Percentiles rank a stretch among this genome's conserved stretches.
phyloP scores from a whole-genome alignment of 2,797 vertebrate species.

The Argyrosomus regius region DNA sequence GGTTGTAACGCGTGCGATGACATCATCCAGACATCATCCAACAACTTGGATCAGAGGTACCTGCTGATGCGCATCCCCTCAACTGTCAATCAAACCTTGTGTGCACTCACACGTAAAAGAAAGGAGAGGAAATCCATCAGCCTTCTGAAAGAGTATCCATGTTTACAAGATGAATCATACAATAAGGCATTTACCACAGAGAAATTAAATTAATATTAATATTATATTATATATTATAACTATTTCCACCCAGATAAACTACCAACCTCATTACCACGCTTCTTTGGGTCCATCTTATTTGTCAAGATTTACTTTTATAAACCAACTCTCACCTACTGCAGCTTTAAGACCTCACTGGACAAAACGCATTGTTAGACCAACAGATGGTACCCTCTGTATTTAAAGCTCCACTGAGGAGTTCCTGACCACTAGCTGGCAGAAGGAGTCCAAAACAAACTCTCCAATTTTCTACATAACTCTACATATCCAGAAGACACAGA shows the following conservation, averaged over 20 bases:
- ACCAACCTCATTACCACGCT: no score
- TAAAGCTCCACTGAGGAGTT: neutral
- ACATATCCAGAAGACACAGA: neutral
- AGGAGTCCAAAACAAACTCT: neutral
- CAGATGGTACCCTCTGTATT: neutral
- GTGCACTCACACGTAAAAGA: neutral
- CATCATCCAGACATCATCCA: slow-evolving; percentile 60
- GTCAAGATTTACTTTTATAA: no score
- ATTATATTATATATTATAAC: no score
- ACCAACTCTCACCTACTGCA: no score
- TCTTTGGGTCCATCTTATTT: no score
- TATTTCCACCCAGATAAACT: no score
- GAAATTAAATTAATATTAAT: neutral
- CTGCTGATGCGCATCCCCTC: slow-evolving; percentile 39
- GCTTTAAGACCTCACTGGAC: neutral
- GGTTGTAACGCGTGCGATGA: slow-evolving; percentile 64
- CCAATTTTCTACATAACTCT: neutral
- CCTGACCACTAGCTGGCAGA: neutral
- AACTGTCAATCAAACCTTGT: slow-evolving; percentile 43
- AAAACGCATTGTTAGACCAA: neutral
- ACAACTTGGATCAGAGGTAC: slow-evolving; percentile 50
- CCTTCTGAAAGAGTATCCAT: neutral
- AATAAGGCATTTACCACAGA: neutral
- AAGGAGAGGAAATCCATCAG: neutral
- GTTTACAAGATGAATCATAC: neutral